phyloP scores from a whole-genome alignment of 1,140 invertebrate species.

The Octopus sinensis region DNA sequence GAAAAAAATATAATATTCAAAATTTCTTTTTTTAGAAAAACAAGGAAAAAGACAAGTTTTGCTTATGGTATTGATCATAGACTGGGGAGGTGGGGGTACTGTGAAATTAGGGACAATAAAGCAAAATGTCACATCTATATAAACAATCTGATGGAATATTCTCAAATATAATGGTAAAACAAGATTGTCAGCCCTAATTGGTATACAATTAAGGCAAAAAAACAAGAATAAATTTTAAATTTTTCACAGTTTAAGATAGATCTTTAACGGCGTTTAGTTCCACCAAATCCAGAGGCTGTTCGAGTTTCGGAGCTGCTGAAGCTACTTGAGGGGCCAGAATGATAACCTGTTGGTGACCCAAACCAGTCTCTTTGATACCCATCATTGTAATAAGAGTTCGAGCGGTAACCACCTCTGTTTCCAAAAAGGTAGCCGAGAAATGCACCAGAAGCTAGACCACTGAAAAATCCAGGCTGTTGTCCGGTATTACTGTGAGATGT shows the following conservation, averaged over 20 bases:
- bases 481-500: background rate
- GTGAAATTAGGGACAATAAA: too few relatives aligned
- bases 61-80: too few relatives aligned
- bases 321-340: background rate
- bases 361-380: background rate
- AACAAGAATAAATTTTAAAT: too few relatives aligned
- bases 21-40: too few relatives aligned
- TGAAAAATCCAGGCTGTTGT: background rate
- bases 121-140: too few relatives aligned
- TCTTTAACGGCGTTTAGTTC: background rate
- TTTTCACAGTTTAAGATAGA: background rate
- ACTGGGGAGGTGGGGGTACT: too few relatives aligned
- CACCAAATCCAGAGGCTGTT: conserved; percentile 2
- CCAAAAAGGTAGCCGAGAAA: background rate
- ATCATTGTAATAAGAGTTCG: background rate
- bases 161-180: too few relatives aligned
- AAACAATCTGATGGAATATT: too few relatives aligned
- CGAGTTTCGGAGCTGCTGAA: background rate
- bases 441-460: background rate
- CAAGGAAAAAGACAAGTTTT: too few relatives aligned
- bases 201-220: too few relatives aligned
- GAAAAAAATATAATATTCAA: too few relatives aligned
- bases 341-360: background rate
- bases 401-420: background rate
- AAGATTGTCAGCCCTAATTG: too few relatives aligned